Evolutionary conservation across 2,888 invertebrate genomes (phyloP).

Genomic region (Biston stratarius): DNA sequence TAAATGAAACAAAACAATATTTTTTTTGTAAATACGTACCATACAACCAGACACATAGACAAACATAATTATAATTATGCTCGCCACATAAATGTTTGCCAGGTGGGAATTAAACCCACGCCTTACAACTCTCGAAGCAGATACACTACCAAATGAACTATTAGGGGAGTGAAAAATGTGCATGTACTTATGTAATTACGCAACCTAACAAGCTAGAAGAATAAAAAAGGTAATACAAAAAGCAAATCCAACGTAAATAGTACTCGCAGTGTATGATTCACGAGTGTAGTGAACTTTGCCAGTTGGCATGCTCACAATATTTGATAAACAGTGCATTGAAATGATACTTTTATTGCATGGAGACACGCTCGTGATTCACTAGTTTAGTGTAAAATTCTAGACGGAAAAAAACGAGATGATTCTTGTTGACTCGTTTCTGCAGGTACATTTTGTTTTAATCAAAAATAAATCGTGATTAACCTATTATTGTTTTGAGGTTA

Average conservation of each 20-base stretch:
- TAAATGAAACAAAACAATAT: too few species aligned
- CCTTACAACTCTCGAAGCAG: too few species aligned
- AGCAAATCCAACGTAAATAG: constrained; percentile 23
- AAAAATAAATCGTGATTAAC: background rate
- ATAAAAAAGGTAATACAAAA: constrained; percentile 15
- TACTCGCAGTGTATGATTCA: constrained; percentile 26
- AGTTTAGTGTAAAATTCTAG: background rate
- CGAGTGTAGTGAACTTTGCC: constrained; percentile 57
- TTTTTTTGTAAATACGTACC: too few species aligned
- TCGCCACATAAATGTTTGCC: too few species aligned
- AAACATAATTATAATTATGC: too few species aligned
- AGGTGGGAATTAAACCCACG: too few species aligned
- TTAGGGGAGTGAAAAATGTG: too few species aligned
- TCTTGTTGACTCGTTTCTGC: background rate
- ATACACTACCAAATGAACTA: too few species aligned
- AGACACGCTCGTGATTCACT: constrained; percentile 30
- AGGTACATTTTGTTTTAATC: background rate
- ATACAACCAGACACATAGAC: too few species aligned
- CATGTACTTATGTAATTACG: too few species aligned
- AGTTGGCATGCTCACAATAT: constrained; percentile 54
- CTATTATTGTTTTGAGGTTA: too few species aligned
- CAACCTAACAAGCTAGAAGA: background rate
- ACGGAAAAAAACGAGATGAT: background rate
- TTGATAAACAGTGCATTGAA: constrained; percentile 39
- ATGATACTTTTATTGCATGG: constrained; percentile 33